phyloP scores from a whole-genome alignment of 2,113 vertebrate genomes.

The Plecturocebus donacophilus region DNA sequence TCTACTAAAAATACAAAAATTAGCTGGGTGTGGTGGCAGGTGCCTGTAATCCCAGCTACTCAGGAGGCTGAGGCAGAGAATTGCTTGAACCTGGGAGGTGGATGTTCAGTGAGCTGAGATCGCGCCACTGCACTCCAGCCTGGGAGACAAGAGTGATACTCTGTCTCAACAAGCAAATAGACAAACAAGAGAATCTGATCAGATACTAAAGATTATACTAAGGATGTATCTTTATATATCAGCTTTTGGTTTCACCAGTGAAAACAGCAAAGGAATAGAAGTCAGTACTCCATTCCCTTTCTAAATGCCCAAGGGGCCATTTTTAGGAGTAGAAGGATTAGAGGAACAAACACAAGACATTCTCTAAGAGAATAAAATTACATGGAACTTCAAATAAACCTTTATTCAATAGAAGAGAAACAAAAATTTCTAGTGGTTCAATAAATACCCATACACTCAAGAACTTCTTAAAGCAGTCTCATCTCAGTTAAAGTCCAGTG shows the following conservation, averaged over 20 bases:
- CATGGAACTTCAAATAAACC: constrained; percentile 6
- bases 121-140: too few species aligned
- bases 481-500: background rate
- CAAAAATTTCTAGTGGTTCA: constrained; percentile 37
- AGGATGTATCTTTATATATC: constrained; percentile 23
- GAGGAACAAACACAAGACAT: background rate
- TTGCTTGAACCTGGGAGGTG: too few species aligned
- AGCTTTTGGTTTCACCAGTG: constrained; percentile 16
- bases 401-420: background rate
- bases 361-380: constrained; percentile 3
- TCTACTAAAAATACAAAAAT: too few species aligned
- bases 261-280: constrained; percentile 57
- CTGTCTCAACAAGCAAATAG: too few species aligned
- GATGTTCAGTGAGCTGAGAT: too few species aligned
- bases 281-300: background rate
- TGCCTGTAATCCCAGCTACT: too few species aligned
- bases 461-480: background rate
- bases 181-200: constrained; percentile 52
- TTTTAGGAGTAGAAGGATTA: background rate
- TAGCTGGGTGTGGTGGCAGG: too few species aligned
- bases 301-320: background rate
- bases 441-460: background rate
- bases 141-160: too few species aligned
- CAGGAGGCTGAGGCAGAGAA: too few species aligned
- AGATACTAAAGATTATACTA: constrained; percentile 6